Evolutionary conservation across 2,888 invertebrate genomes (phyloP), one percentile per base, ranked within the genome.

Genomic region (Nomada lathburiana): DNA sequence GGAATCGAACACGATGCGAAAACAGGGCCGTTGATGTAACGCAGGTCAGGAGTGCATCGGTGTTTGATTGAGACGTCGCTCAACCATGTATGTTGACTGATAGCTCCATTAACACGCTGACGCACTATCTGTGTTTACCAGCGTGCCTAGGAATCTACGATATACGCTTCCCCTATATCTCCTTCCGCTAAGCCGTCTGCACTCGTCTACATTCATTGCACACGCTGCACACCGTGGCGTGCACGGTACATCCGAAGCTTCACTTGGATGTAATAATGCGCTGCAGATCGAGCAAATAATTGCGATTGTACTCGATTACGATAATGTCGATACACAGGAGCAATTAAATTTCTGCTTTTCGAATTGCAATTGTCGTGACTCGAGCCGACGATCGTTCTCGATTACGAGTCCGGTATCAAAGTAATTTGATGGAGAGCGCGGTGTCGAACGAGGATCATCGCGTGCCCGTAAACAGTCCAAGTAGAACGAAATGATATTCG

Each of bases 11-110:
- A 72, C 76, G 73, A 84, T 70, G 87, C 76, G 73, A 86, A 88
- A 87, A 82, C 85, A 70, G 71, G 64, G 69, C 67, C 72, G 79
- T 65, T 73, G 83, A 59, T 80, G 82, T 78, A 89, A 84, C 88
- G 82, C 77, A 69, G 82, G 80, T 86, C 79, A 84, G 82, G 75
- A 82, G 83, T 86, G 82, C 83, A 86, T 86, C 86, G 89, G 85
- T 88, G 87, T 90, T 92, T 91, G 91, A 92, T 92, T 89, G 91
- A 91, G 89, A 91, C 89, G 91, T 91, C 91, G 89, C 88, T 91
- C 90, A 88, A 87, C 86, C 86, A 80, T 84, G 89, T 86, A 88
- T 90, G 89, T 87, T 90, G 91, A 91, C 90, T 92, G 91, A 92
- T 92, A 90, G 90, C 87, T 91, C 88, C 88, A 92, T 92, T 91